Conservation (phyloP, 2,888 invertebrate species). For the Alitta virens region DNA sequence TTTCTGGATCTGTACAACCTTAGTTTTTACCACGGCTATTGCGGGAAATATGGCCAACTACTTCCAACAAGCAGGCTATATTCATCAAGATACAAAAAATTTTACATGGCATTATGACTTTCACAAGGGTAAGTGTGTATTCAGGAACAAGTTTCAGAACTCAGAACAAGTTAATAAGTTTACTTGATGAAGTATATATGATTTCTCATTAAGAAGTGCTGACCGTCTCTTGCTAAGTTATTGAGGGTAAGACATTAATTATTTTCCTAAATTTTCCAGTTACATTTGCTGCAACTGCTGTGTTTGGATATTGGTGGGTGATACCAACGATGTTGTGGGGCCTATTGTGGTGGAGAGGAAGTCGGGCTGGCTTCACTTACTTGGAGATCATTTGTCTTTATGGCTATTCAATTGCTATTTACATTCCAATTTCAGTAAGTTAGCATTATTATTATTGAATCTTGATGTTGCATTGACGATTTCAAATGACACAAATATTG, state of each 20-base stretch:
- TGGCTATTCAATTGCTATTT: constrained; percentile 91
- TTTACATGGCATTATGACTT: constrained; percentile 85
- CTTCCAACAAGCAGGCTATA: constrained; percentile 69
- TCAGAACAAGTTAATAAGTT: too few species aligned
- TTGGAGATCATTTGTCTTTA: constrained; percentile 90
- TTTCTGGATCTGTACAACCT: constrained; percentile 91
- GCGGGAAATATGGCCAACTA: constrained; percentile 90
- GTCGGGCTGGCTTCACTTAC: constrained; percentile 61
- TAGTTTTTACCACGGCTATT: constrained; percentile 92
- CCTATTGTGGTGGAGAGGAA: constrained; percentile 76
- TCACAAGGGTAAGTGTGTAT: constrained; percentile 67
- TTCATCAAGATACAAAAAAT: constrained; percentile 59
- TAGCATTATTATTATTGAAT: too few species aligned
- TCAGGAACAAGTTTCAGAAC: too few species aligned
- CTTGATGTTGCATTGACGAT: too few species aligned
- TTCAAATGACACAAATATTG: too few species aligned
- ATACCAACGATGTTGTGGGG: constrained; percentile 83
- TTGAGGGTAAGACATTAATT: too few species aligned
- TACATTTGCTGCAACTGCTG: constrained; percentile 85
- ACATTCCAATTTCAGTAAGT: constrained; percentile 81
- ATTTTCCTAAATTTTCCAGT: constrained; percentile 62
- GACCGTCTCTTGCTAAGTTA: too few species aligned
- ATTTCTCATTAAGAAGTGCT: too few species aligned
- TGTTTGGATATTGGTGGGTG: constrained; percentile 83
- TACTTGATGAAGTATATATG: too few species aligned